Base-by-base conservation (phyloP, 2,113 vertebrate genomes). In the Polyodon spathula region DNA sequence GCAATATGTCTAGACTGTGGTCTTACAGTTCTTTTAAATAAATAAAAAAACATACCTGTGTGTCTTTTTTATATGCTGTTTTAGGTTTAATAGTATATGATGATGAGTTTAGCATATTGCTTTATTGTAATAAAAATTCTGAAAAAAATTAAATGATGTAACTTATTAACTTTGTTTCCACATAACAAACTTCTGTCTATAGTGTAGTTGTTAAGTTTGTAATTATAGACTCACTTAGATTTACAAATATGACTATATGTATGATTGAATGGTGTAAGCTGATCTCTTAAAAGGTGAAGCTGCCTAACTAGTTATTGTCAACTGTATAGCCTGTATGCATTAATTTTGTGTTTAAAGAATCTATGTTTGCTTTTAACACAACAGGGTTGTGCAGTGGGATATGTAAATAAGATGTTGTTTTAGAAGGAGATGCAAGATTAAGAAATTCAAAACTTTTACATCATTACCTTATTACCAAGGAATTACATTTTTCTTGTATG, bases 201-300 rank as follows among this genome's bases (percentile, higher is more conserved):
- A 73, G 82, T 78, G 73, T 78, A 76, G 78, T 80, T 76, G 76
- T 80, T 74, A 76, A 70, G 67, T 74, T 80, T 76, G 76, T 81
- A 84, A 87, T 85, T 81, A 82, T 66, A 71, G 75, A 75, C 57
- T 65, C 59, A 71, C 70, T 77, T 77, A 67, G 62, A 53, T 61
- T 70, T 76, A 75, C 75, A 77, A 72, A 82, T 73, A 66, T 70
- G 67, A 41, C 61, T 51, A 58, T 66, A 65, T 27, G 56, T 61
- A 63, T 60, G 27, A 14, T 64, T 68, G 75, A 72, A 78, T 70
- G 70, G 63, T 62, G 66, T 69, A 63, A 63, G 69, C 63, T 61
- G 59, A 75, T 81, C 72, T 62, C 71, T 76, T 71, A 64, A 27
- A 72, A 75, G 76, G 60, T 60, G 57, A 77, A 81, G 78, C 72